Evolutionary conservation across 1,140 invertebrate genomes (phyloP), one percentile per base, ranked within the genome.

Genomic region (Drosophila orena): DNA sequence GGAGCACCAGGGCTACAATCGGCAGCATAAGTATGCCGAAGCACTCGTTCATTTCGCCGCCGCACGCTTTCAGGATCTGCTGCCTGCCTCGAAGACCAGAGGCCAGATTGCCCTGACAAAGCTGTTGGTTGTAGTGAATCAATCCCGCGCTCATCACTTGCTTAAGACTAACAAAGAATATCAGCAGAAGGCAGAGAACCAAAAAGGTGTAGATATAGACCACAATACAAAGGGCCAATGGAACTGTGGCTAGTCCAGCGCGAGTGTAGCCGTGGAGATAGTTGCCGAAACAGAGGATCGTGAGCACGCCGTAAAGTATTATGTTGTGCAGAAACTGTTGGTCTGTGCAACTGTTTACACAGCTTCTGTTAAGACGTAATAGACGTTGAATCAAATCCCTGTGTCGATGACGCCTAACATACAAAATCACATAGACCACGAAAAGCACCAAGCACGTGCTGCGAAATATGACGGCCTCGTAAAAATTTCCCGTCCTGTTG

Each of bases 81-180:
- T 74, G 65, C 6, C 84, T 35, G 24, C 57, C 65, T 5, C 20
- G 12, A 0, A 88, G 65, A 10, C 20, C 30, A 2, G 27, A 4
- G 4, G 5, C 7, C 24, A 69, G 42, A 6, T 24, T 2, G 3
- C 35, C 38, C 17, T 57, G 10, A 40, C 8, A 2, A 8, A 89
- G 2, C 38, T 68, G 52, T 0, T 3, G 37, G 20, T 89, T 88
- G 27, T 50, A 74, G 8, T 79, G 47, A 0, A 17, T 12, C 14
- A 89, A 12, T 1, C 68, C 77, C 1, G 68, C 54, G 24, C 61
- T 58, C 50, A 90, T 64, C 24, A 89, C 75, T 35, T 60, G 64
- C 37, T 89, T 81, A 44, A 88, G 40, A 35, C 84, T 74, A n/a
- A 84, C 77, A 38, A 89, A 89, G 37, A 89, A 78, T n/a, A 80